Evolutionary conservation across 2,113 vertebrate genomes (phyloP).

Genomic region (Eublepharis macularius): DNA sequence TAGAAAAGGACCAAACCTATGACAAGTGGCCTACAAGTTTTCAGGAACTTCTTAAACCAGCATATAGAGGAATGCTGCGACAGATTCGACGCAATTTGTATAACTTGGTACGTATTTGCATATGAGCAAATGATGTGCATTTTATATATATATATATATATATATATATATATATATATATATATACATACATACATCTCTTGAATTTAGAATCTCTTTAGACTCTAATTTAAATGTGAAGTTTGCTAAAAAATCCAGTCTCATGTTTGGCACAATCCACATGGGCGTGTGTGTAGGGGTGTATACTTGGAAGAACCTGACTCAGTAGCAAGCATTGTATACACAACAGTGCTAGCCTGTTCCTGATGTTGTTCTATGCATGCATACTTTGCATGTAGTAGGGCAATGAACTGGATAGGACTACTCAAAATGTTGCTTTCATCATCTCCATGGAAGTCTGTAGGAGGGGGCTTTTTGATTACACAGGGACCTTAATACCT

Average conservation of each 20-base stretch:
- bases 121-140: not conserved
- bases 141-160: no score
- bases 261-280: not conserved
- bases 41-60: slow-evolving; percentile 87
- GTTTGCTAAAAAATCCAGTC: not conserved
- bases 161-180: no score
- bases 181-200: not conserved
- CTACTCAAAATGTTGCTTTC: not conserved
- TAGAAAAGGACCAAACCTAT: slow-evolving; percentile 89
- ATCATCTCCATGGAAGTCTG: not conserved
- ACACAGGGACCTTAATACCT: not conserved
- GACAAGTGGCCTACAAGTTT: slow-evolving; percentile 84
- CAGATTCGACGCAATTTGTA: slow-evolving; percentile 92
- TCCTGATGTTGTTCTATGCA: no score
- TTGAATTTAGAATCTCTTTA: not conserved
- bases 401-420: not conserved
- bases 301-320: not conserved
- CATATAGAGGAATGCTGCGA: slow-evolving; percentile 86
- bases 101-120: slow-evolving; percentile 85
- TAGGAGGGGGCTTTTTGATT: not conserved
- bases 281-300: not conserved
- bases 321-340: not conserved
- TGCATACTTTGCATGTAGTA: not conserved
- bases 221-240: not conserved
- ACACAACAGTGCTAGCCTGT: not conserved